Evolutionary conservation across 2,113 vertebrate genomes (phyloP).

Genomic region (Colossoma macropomum): DNA sequence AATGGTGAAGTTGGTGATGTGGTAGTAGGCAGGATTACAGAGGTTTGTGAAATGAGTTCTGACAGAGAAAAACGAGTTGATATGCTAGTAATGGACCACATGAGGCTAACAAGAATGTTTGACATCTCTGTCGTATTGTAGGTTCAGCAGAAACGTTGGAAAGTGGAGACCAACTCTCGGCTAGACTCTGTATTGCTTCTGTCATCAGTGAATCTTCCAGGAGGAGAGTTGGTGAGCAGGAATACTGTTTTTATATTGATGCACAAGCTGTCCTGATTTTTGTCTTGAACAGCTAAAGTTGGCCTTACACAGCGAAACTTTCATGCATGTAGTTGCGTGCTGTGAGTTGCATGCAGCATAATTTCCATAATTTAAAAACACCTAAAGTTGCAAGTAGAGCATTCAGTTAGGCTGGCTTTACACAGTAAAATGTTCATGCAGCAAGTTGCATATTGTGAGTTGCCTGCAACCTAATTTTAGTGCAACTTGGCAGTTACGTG

Average conservation of each 20-base stretch:
- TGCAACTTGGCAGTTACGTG: too few relatives aligned
- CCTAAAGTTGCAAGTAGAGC: too few relatives aligned
- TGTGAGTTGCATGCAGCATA: too few relatives aligned
- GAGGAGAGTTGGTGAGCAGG: slow-evolving; percentile 91
- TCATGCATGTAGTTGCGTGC: too few relatives aligned
- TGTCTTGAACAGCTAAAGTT: background rate
- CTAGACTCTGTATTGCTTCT: slow-evolving; percentile 92
- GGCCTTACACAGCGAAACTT: too few relatives aligned
- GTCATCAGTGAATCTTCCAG: slow-evolving; percentile 94
- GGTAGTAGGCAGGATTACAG: slow-evolving; percentile 93
- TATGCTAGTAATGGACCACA: background rate
- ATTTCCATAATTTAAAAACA: too few relatives aligned
- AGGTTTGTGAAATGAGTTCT: slow-evolving; percentile 75
- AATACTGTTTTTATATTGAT: background rate
- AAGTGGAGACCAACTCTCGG: slow-evolving; percentile 94
- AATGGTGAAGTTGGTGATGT: slow-evolving; percentile 96
- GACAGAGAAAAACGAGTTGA: background rate
- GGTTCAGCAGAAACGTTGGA: slow-evolving; percentile 98
- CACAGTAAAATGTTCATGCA: too few relatives aligned
- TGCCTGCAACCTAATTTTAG: too few relatives aligned
- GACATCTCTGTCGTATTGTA: slow-evolving; percentile 48
- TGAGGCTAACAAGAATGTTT: background rate
- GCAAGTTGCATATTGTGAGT: too few relatives aligned
- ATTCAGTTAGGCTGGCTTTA: too few relatives aligned
- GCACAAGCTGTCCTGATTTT: background rate